Evolutionary conservation across 1,140 invertebrate genomes (phyloP), one percentile per base, ranked within the genome.

Genomic region (Eubasilissa regina): DNA sequence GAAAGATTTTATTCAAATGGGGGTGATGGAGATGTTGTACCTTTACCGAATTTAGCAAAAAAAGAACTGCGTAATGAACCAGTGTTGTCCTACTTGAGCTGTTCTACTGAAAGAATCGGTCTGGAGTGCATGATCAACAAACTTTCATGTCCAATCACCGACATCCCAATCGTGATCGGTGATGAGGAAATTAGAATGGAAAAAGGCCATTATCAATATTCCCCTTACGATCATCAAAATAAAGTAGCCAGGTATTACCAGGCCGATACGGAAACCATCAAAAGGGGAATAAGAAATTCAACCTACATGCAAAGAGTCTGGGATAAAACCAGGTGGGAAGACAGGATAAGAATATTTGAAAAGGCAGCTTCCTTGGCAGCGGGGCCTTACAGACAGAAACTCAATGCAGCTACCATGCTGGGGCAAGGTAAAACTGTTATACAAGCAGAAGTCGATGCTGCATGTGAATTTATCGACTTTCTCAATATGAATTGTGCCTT

Each of bases 371-470:
- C 97, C 85, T 86, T 99, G 56, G 95, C 97, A 91, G 92, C 95
- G 0, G 91, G 89, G 0, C 94, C 96, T 84, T 97, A 97, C 86
- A 89, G 97, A 74, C 93, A 94, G 85, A 91, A 94, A 35, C 85
- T 99, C 15, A 95, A 97, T 86, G 96, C 97, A 1, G 90, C 96
- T 0, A 99, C 97, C 6, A 99, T 99, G 96, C 86, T 99, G 21
- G 97, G 97, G 1, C 97, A 98, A 87, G 93, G 93, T 1, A 99
- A 99, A 88, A 98, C 95, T 48, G 92, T 94, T 4, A 93, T 97
- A 45, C 97, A 99, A 88, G 97, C 97, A 11, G 97, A 99, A 90
- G 97, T 99, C 77, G 97, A 99, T 89, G 91, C 97, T 8, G 62
- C 73, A 1, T 80, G 73, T n/a, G 62, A 68, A 66, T 51, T 80